phyloP scores from a whole-genome alignment of 2,797 vertebrate genomes.

The Gadopsis marmoratus region DNA sequence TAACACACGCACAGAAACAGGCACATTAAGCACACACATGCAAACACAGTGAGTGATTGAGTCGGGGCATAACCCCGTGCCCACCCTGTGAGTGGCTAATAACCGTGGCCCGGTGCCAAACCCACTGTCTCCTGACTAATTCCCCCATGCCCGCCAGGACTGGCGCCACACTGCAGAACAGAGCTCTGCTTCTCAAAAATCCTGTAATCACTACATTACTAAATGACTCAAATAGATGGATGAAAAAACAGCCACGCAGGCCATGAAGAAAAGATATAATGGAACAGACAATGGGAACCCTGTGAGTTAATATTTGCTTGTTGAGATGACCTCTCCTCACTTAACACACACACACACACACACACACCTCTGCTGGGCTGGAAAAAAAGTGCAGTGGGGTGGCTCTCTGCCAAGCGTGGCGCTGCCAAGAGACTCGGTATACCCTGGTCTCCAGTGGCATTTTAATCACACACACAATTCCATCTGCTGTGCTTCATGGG shows the following conservation, averaged over 20 bases:
- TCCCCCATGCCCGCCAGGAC: constrained; percentile 81
- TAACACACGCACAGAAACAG: constrained; percentile 64
- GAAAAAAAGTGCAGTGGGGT: constrained; percentile 74
- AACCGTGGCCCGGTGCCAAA: constrained; percentile 86
- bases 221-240: constrained; percentile 74
- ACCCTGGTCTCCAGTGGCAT: constrained; percentile 75
- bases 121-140: constrained; percentile 89
- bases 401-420: constrained; percentile 70
- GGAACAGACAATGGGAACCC: constrained; percentile 53
- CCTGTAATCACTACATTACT: constrained; percentile 74
- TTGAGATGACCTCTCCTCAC: constrained; percentile 33
- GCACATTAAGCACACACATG: constrained; percentile 68
- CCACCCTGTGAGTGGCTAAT: constrained; percentile 83
- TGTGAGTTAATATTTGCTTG: constrained; percentile 61
- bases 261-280: constrained; percentile 52
- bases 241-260: constrained; percentile 63
- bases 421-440: constrained; percentile 77
- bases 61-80: constrained; percentile 76
- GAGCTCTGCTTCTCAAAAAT: constrained; percentile 76
- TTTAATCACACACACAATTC: constrained; percentile 70
- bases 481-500: constrained; percentile 72
- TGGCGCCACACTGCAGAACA: constrained; percentile 80
- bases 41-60: constrained; percentile 76
- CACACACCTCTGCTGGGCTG: constrained; percentile 48
- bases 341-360: constrained; percentile 39